Evolutionary conservation across 2,888 invertebrate genomes (phyloP).

Genomic region (Polylopha cassiicola): DNA sequence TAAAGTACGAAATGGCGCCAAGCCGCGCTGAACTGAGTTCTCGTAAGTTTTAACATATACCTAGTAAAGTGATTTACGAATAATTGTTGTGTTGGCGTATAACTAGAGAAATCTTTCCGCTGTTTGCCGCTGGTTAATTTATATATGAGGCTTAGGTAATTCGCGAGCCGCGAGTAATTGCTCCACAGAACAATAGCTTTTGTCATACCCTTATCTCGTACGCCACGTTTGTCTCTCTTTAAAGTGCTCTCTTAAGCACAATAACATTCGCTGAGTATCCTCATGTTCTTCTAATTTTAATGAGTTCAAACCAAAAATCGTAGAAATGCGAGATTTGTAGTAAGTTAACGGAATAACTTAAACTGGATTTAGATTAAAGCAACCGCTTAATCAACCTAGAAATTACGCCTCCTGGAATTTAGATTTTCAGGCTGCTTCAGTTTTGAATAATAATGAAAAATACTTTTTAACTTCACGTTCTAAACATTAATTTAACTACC

Average conservation of each 20-base stretch:
- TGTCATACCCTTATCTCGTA: conserved; percentile 73
- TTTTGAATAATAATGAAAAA: too few relatives aligned
- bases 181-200: conserved; percentile 75
- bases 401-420: too few relatives aligned
- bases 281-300: conserved; percentile 31
- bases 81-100: conserved; percentile 77
- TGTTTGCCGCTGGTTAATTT: conserved; percentile 76
- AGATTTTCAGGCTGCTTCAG: too few relatives aligned
- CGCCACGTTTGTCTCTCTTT: conserved; percentile 64
- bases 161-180: conserved; percentile 75
- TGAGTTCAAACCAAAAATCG: conserved; percentile 17
- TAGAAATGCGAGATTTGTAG: conserved; percentile 13
- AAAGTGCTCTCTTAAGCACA: conserved; percentile 56
- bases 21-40: conserved; percentile 44
- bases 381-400: conserved; percentile 6
- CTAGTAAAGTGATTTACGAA: conserved; percentile 77
- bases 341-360: conserved; percentile 2
- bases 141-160: conserved; percentile 78
- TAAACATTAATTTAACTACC: conserved; percentile 5
- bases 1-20: conserved; percentile 58
- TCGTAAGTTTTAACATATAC: conserved; percentile 77
- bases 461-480: too few relatives aligned
- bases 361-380: conserved; percentile 8
- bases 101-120: conserved; percentile 78
- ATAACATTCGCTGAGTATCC: conserved; percentile 52